Base-by-base conservation (phyloP, 35 echinoderm and acorn worm genomes). In the Apostichopus parvimensis region DNA sequence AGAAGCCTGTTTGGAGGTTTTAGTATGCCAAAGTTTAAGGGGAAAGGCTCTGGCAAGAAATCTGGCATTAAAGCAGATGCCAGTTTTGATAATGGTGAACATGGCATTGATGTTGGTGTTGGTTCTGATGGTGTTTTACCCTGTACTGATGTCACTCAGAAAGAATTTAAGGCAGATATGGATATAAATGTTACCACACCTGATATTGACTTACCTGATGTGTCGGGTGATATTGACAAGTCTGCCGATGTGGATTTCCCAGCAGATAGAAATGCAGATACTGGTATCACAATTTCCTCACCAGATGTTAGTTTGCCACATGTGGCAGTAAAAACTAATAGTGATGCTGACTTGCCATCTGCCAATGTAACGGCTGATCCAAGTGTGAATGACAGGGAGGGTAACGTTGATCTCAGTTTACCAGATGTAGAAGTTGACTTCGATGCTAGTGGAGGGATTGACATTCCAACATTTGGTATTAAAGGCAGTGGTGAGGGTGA, bases 41-140 rank as follows among this genome's bases (percentile, higher is more conserved):
- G 54, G 9, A 60, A 86, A 86, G 54, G 83, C 21, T 23, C 52
- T 45, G n/a, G 26, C 25, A 86, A 86, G 53, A 86, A 57, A 59
- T 15, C 83, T 60, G 34, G 34, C 34, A 1, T 86, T 59, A 59
- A 59, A 60, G 18, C 85, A 64, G 56, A 22, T 66, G 4, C 56
- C 12, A 87, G 20, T 59, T 66, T 87, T 64, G 85, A 87, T 61
- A 25, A 66, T 9, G 85, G 28, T 87, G 85, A 64, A 60, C n/a
- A 73, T 17, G 70, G 70, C 18, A 21, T 73, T 73, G 70, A 73
- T 73, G 70, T 73, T 10, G 86, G 17, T 24, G 62, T 88, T 88
- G 61, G 62, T 9, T 5, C 60, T 4, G 86, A 88, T 11, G 57
- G 2, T 53, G 26, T 87, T 22, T 14, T 59, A 6, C 53, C 55